These are phyloP conservation scores for Drosophila nigricruria DNA, from an alignment of 2,888 invertebrate species.

Conservation along the genomic window DNA sequence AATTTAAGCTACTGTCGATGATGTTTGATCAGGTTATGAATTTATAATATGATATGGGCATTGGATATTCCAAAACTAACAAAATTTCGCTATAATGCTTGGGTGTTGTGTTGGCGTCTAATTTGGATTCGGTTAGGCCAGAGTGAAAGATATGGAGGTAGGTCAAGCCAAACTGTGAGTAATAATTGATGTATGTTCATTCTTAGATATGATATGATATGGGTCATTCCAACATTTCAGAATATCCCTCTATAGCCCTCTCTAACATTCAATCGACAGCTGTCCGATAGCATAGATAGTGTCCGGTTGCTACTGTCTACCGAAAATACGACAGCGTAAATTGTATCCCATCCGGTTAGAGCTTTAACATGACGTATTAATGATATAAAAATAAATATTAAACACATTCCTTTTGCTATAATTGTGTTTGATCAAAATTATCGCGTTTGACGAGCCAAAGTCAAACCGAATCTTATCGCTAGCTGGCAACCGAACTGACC, in stretches of 20 bases:
- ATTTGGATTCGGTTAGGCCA: background rate
- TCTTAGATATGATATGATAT: background rate
- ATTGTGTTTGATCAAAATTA: background rate
- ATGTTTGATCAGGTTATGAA: background rate
- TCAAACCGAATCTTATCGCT: constrained; percentile 22
- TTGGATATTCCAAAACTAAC: background rate
- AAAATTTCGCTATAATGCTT: background rate
- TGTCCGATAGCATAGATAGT: background rate
- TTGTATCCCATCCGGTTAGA: background rate
- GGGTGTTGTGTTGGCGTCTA: too few species aligned
- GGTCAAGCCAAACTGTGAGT: background rate
- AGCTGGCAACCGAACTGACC: constrained; percentile 21
- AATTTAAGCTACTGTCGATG: background rate
- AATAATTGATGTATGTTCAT: background rate
- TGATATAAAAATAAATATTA: background rate
- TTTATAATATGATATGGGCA: background rate
- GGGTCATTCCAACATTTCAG: background rate
- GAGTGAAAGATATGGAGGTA: background rate
- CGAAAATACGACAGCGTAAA: background rate
- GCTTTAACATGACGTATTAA: background rate
- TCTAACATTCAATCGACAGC: too few species aligned
- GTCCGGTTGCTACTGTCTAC: too few species aligned
- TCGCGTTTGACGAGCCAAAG: background rate
- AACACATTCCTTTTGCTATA: background rate
- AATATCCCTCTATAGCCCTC: too few species aligned